Conservation (phyloP, 2,888 invertebrate genomes). For the Eupithecia pulchellata region DNA sequence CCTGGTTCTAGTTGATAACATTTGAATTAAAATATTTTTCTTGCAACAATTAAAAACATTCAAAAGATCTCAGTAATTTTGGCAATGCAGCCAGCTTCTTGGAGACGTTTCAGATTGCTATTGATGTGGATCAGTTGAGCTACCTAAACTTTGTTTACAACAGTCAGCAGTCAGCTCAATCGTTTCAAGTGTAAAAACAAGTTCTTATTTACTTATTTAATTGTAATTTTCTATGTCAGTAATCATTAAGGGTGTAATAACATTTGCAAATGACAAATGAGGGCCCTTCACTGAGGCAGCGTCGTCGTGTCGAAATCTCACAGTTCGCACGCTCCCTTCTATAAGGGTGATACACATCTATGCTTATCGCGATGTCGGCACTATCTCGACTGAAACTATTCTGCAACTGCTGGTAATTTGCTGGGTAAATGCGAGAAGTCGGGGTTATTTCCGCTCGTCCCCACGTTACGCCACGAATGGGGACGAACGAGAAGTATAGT, state of each 20-base stretch:
- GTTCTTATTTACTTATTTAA: no score
- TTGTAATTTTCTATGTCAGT: no score
- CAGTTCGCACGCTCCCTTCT: constrained; percentile 9
- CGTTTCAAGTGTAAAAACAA: no score
- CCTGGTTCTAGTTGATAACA: background rate
- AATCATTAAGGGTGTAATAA: background rate
- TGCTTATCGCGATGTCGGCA: background rate
- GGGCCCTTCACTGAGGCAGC: background rate
- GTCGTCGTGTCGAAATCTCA: background rate
- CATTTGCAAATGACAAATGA: background rate
- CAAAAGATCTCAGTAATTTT: background rate
- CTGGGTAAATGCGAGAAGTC: background rate
- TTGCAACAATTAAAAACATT: no score
- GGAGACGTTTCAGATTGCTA: no score
- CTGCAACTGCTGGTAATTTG: background rate
- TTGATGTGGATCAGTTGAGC: no score
- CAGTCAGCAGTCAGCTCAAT: no score
- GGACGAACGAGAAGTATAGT: no score
- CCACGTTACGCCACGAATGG: no score
- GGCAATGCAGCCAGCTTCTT: no score
- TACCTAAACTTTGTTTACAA: no score
- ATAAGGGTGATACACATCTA: constrained; percentile 4
- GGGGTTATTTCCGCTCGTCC: no score
- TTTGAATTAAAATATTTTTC: background rate
- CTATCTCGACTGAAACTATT: background rate